Percentiles rank a stretch among this genome's conserved stretches.
Conservation (phyloP, 2,888 invertebrate species). For the Dendrolimus pini region DNA sequence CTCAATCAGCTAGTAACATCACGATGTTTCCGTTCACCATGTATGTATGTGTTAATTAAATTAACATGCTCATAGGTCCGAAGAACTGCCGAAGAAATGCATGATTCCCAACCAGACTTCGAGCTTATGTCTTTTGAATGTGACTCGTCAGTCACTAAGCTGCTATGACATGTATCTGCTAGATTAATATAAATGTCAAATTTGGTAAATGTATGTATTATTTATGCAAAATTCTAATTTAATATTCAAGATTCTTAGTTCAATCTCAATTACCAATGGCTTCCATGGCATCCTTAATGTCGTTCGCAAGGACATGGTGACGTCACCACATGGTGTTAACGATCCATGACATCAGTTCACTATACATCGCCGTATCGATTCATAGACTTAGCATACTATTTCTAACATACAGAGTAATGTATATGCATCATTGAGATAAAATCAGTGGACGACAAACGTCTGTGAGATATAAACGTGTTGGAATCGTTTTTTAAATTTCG, state of each 20-base stretch:
- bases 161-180: too few relatives aligned
- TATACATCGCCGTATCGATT: slow-evolving; percentile 45
- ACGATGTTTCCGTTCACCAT: too few relatives aligned
- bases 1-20: too few relatives aligned
- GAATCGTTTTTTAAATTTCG: slow-evolving; percentile 15
- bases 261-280: slow-evolving; percentile 34
- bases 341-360: slow-evolving; percentile 36
- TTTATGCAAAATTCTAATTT: too few relatives aligned
- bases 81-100: too few relatives aligned
- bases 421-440: slow-evolving; percentile 40
- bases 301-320: slow-evolving; percentile 52
- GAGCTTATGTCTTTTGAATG: too few relatives aligned
- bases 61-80: too few relatives aligned
- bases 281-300: slow-evolving; percentile 30
- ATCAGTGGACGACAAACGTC: slow-evolving; percentile 37
- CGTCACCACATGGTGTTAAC: slow-evolving; percentile 46
- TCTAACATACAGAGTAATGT: slow-evolving; percentile 29
- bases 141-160: too few relatives aligned
- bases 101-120: too few relatives aligned
- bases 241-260: slow-evolving; percentile 8
- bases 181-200: too few relatives aligned
- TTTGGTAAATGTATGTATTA: too few relatives aligned
- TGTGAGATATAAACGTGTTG: slow-evolving; percentile 45
- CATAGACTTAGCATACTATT: slow-evolving; percentile 26
- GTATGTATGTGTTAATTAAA: too few relatives aligned